Base-by-base conservation (phyloP, 2,113 vertebrate genomes). In the Otolemur garnettii region DNA sequence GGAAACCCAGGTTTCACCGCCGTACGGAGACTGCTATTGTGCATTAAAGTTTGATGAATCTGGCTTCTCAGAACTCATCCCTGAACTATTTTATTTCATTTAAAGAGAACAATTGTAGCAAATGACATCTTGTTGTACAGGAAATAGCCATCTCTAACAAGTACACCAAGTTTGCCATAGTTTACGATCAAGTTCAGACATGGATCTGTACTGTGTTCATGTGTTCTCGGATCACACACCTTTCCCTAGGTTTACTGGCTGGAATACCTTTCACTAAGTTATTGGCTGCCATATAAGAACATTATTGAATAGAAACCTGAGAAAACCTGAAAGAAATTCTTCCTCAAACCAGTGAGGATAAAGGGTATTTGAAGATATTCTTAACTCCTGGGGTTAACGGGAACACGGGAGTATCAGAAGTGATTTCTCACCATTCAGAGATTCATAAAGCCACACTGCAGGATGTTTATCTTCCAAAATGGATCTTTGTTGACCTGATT, bases 51-150 rank as follows among this genome's bases (percentile, higher is more conserved):
- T 93, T 77, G 59, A 82, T 62, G 59, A 95, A 66, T 72, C 22
- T 79, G 10, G 53, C 53, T 10, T 86, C 30, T 95, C 68, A n/a
- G 2, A 79, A 77, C 90, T 50, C 80, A 35, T 77, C 13, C 59
- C 53, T 57, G 71, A 68, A 60, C 33, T 50, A 57, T 55, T 88
- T 93, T 42, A 19, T 94, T 87, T 90, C 53, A 97, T 79, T 88
- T 81, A 60, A 93, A 94, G 35, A 84, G 57, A 91, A 94, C 5
- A 50, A 3, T 35, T 68, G 18, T 91, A 50, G 60, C 35, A 93
- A 96, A 53, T 78, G 30, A 62, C 26, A 18, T 7, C 62, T 91
- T 45, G 90, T 17, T 13, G 18, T 66, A 35, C 11, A 9, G 17
- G 69, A 22, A 0, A 10, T 69, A 75, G 72, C 55, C 66, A 50